Percentiles rank a stretch among this genome's conserved stretches.
These are phyloP conservation scores for Apotomis turbidana DNA, from an alignment of 2,888 invertebrate species.

Conservation along the genomic window DNA sequence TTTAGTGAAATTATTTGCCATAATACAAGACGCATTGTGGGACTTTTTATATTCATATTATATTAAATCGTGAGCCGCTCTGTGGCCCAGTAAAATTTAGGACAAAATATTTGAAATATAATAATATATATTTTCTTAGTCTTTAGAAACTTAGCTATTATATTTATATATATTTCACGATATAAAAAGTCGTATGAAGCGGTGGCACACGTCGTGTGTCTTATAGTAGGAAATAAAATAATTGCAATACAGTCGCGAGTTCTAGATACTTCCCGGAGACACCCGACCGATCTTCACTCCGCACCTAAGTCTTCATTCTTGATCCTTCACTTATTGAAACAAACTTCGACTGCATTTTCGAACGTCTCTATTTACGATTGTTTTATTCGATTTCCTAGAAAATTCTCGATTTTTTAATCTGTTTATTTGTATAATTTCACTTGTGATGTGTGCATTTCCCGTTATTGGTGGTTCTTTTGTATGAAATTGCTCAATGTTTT, in stretches of 20 bases:
- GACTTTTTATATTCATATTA: conserved; percentile 51
- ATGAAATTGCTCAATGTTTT: conserved; percentile 79
- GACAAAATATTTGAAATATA: conserved; percentile 53
- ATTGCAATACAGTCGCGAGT: conserved; percentile 20
- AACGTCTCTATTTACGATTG: conserved; percentile 50
- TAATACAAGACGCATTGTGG: conserved; percentile 51
- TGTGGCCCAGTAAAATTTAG: conserved; percentile 33
- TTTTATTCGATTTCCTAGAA: conserved; percentile 47
- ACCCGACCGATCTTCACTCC: conserved; percentile 38
- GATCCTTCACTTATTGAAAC: conserved; percentile 34
- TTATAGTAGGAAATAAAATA: conserved; percentile 27
- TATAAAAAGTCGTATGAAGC: conserved; percentile 46
- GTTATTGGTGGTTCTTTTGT: conserved; percentile 63
- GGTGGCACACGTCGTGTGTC: conserved; percentile 41
- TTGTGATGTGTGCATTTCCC: conserved; percentile 63
- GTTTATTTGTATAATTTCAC: conserved; percentile 47
- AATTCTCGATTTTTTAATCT: conserved; percentile 44
- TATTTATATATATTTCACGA: conserved; percentile 32
- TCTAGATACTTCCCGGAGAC: conserved; percentile 11
- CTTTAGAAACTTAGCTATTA: conserved; percentile 57
- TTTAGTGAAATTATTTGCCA: conserved; percentile 66
- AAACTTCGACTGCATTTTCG: conserved; percentile 51
- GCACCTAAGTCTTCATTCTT: conserved; percentile 47
- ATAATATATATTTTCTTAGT: conserved; percentile 70
- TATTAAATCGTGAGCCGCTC: conserved; percentile 31